Conservation (phyloP, 2,113 vertebrate species). For the Neomonachus schauinslandi region DNA sequence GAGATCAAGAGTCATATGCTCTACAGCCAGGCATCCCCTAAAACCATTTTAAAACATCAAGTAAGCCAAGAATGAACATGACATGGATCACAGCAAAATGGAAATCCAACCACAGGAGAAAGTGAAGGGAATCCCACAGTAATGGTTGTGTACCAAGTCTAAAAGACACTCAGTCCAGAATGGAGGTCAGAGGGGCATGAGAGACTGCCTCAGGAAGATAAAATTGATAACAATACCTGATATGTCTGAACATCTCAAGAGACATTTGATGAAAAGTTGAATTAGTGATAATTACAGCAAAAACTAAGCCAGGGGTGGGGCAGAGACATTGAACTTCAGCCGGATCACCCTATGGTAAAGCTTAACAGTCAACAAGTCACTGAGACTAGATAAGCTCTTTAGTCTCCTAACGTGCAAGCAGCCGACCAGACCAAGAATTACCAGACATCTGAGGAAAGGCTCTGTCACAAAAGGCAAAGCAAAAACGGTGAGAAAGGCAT, state of each 20-base stretch:
- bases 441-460: not conserved
- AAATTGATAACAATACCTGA: not conserved
- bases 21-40: not conserved
- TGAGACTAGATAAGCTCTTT: not conserved
- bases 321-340: not conserved
- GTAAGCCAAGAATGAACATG: slow-evolving; percentile 36
- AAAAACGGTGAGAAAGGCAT: not conserved
- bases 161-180: not conserved
- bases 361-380: not conserved
- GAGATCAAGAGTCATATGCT: not conserved
- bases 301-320: not conserved
- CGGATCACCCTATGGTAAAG: not conserved
- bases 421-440: slow-evolving; percentile 2
- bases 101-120: not conserved
- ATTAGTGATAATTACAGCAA: not conserved
- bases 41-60: slow-evolving; percentile 15
- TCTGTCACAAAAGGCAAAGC: not conserved
- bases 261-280: not conserved
- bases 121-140: not conserved
- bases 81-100: not conserved
- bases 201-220: slow-evolving; percentile 6
- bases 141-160: not conserved
- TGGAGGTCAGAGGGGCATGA: not conserved
- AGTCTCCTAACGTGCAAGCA: not conserved
- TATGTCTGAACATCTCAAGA: not conserved